Conservation (phyloP, 2,797 vertebrate species). For the Epinephelus malabaricus region DNA sequence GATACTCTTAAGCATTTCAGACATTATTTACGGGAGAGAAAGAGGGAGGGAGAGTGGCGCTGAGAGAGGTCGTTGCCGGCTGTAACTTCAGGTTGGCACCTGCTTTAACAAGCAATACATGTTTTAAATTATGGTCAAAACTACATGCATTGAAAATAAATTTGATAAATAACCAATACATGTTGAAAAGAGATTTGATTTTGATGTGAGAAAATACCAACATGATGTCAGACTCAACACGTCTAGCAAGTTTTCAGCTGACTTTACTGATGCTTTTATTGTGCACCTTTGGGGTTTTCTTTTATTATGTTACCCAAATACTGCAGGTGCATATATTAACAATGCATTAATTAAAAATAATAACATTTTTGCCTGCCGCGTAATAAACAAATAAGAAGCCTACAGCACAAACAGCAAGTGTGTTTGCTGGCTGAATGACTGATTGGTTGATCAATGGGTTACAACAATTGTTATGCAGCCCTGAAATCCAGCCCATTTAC, state of each 20-base stretch:
- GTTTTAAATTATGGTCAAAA: too few species aligned
- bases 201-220: background rate
- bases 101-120: too few species aligned
- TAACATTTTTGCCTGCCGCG: background rate
- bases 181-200: too few species aligned
- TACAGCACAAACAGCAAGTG: background rate
- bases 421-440: constrained; percentile 15
- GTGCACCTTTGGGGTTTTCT: background rate
- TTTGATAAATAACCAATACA: too few species aligned
- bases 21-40: too few species aligned
- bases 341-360: background rate
- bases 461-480: constrained; percentile 1
- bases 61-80: too few species aligned
- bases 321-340: background rate
- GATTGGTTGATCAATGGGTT: background rate
- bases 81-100: too few species aligned
- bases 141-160: too few species aligned
- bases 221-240: background rate
- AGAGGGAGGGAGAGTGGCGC: too few species aligned
- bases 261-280: background rate
- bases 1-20: too few species aligned
- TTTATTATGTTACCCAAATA: background rate
- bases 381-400: background rate
- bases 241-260: too few species aligned
- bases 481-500: background rate